Base-by-base conservation (phyloP, 2,797 vertebrate genomes). In the Pempheris klunzingeri region DNA sequence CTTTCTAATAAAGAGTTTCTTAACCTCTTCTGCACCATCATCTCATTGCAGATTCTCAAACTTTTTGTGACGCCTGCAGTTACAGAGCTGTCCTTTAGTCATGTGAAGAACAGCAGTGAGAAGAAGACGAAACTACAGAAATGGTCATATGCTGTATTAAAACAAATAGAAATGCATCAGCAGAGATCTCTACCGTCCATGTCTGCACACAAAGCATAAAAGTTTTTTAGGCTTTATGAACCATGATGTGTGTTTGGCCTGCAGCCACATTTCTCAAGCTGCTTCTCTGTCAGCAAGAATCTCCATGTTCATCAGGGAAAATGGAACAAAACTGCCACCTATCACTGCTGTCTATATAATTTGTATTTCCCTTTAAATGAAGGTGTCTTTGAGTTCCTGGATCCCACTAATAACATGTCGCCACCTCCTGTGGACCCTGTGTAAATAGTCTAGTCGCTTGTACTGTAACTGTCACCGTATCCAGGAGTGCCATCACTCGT, bases 361-460 rank as follows among this genome's bases (percentile, higher is more conserved):
- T 64, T 77, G 18, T 74, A 74, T 78, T 73, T 64, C 38, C 17
- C 34, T 76, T 78, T 84, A 83, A 89, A 72, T 90, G 38, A 76
- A 83, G 77, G 82, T 81, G 68, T 78, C 65, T 24, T 32, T 71
- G 52, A 66, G 67, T 63, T 59, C 75, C 24, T 82, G 24, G 49
- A 84, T 75, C 43, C 76, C 63, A 66, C 32, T 91, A 90, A 92
- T 87, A 59, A 82, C 61, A 67, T 64, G 57, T 36, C 84, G 30
- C 30, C 34, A 59, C 47, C 26, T 69, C 61, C 60, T 60, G 61
- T 78, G 41, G 66, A 52, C 82, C 65, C 58, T 55, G 15, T 71
- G 65, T 62, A 57, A 59, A 62, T 46, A 58, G 79, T 81, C 71
- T 77, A 83, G 72, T 86, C 81, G 73, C 63, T 44, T 63, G 67